Conservation (phyloP, 2,888 invertebrate genomes). For the Anticlea derivata region DNA sequence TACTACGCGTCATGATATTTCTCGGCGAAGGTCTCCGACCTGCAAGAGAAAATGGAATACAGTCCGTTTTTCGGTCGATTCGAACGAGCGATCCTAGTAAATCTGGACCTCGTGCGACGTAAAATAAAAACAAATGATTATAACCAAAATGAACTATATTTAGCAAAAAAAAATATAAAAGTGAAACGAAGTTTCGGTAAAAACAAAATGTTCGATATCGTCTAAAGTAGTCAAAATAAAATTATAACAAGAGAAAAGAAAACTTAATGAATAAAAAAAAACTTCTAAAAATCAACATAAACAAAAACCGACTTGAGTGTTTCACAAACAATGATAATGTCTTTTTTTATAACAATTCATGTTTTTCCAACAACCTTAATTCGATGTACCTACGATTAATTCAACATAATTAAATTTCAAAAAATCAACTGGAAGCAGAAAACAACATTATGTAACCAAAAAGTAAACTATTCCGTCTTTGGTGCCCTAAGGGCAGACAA, state of each 20-base stretch:
- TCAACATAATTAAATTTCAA: slow-evolving; percentile 28
- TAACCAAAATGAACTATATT: slow-evolving; percentile 48
- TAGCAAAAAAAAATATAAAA: slow-evolving; percentile 40
- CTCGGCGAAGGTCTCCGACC: slow-evolving; percentile 58
- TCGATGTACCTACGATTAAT: slow-evolving; percentile 8
- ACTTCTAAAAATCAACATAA: slow-evolving; percentile 38
- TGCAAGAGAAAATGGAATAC: slow-evolving; percentile 69
- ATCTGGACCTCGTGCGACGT: slow-evolving; percentile 26
- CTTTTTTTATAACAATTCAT: slow-evolving; percentile 58
- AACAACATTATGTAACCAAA: slow-evolving; percentile 31
- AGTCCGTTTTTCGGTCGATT: slow-evolving; percentile 51
- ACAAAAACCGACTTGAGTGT: slow-evolving; percentile 27
- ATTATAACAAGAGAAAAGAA: slow-evolving; percentile 24
- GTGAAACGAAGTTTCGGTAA: slow-evolving; percentile 18
- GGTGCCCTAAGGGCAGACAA: background rate
- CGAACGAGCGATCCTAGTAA: slow-evolving; percentile 11
- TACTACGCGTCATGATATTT: slow-evolving; percentile 72
- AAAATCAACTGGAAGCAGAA: slow-evolving; percentile 38
- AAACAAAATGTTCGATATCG: slow-evolving; percentile 13
- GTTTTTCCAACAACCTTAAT: slow-evolving; percentile 33
- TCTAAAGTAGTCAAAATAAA: background rate
- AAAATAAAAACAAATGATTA: slow-evolving; percentile 38
- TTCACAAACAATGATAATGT: slow-evolving; percentile 29
- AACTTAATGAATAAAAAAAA: slow-evolving; percentile 21
- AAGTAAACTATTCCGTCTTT: slow-evolving; percentile 21